Evolutionary conservation across 2,797 vertebrate species (phyloP).

Genomic region (Orestias chungarensis): DNA sequence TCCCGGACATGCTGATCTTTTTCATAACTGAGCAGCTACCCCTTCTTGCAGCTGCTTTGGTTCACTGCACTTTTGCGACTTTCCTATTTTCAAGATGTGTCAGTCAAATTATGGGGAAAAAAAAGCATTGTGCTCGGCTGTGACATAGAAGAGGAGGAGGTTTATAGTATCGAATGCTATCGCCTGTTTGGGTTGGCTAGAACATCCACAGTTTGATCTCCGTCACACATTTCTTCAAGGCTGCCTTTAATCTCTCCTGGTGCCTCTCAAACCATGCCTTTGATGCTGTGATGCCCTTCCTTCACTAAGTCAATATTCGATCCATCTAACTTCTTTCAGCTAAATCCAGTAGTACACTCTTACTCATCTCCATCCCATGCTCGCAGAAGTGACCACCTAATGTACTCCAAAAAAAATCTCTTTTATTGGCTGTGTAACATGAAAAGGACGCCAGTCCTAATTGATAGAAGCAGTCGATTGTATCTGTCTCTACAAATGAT

Average conservation of each 20-base stretch:
- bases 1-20: conserved; percentile 30
- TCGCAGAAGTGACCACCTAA: conserved; percentile 55
- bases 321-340: conserved; percentile 72
- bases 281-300: conserved; percentile 80
- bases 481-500: conserved; percentile 25
- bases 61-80: conserved; percentile 29
- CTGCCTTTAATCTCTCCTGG: conserved; percentile 82
- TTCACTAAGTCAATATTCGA: conserved; percentile 82
- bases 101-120: conserved; percentile 16
- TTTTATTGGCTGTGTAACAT: conserved; percentile 29
- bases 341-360: conserved; percentile 70
- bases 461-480: conserved; percentile 50
- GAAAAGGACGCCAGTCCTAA: conserved; percentile 46
- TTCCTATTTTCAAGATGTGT: conserved; percentile 54
- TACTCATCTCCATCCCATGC: conserved; percentile 27
- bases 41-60: conserved; percentile 21
- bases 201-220: conserved; percentile 75
- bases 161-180: conserved; percentile 70
- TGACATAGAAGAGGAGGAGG: conserved; percentile 56
- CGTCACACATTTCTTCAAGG: conserved; percentile 83
- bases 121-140: conserved; percentile 30
- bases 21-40: conserved; percentile 24
- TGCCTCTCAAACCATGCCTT: conserved; percentile 75
- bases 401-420: conserved; percentile 43
- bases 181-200: conserved; percentile 55